A percentile compares a stretch with the other conserved stretches of the same genome.
phyloP scores from a whole-genome alignment of 2,888 invertebrate species.

The Pyrrhia umbra region DNA sequence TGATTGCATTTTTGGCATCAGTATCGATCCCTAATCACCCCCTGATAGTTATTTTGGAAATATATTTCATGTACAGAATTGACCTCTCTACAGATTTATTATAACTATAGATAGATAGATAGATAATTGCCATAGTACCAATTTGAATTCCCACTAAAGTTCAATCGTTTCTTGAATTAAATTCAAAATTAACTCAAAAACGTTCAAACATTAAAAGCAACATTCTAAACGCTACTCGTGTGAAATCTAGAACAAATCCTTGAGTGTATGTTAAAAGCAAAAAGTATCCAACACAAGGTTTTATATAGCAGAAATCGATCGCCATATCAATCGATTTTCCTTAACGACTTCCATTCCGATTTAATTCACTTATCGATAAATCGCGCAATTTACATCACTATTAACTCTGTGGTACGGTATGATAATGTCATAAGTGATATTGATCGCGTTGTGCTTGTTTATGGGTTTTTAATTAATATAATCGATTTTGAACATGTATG shows the following conservation, averaged over 20 bases:
- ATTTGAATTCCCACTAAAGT: too few species aligned
- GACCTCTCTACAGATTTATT: too few species aligned
- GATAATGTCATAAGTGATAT: conserved; percentile 8
- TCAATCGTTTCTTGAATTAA: too few species aligned
- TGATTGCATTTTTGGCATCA: too few species aligned
- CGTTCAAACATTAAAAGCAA: conserved; percentile 29
- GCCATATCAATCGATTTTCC: conserved; percentile 53
- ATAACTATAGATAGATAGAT: too few species aligned
- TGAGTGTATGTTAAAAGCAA: conserved; percentile 48
- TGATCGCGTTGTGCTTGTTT: background rate
- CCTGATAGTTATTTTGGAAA: too few species aligned
- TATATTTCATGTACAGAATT: too few species aligned
- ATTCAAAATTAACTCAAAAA: conserved; percentile 5
- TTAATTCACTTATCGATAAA: conserved; percentile 45
- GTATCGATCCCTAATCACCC: too few species aligned
- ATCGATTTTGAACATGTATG: background rate
- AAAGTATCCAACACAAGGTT: conserved; percentile 55
- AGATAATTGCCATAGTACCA: too few species aligned
- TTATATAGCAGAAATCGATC: conserved; percentile 32
- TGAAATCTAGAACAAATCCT: conserved; percentile 61
- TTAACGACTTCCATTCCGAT: conserved; percentile 40
- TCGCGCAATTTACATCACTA: conserved; percentile 47
- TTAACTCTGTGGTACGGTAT: conserved; percentile 16
- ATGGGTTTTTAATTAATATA: conserved; percentile 5
- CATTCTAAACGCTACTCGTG: conserved; percentile 51